Base-by-base conservation (phyloP, 2,113 vertebrate genomes). In the Pagrus major region DNA sequence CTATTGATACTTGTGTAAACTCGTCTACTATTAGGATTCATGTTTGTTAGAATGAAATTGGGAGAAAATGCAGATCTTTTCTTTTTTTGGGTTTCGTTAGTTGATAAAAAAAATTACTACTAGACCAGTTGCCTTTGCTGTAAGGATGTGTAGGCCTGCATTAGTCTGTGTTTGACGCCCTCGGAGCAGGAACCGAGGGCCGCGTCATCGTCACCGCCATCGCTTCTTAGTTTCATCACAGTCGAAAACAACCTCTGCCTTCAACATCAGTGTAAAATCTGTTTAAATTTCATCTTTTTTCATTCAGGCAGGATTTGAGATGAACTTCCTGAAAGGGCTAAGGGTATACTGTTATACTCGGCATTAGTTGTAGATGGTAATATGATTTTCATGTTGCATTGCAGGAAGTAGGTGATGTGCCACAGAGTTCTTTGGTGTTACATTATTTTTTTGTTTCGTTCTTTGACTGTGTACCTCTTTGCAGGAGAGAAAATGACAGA, bases 1-100 rank as follows among this genome's bases (percentile, higher is more conserved):
- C 90, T 92, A 88, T 86, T 91, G 91, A 92, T 87, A 84, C 86
- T 80, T 47, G 78, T 93, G 89, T 92, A 89, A 89, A 81, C 84
- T 44, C 73, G 82, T 90, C 86, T 78, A 81, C 78, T 89, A 67
- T 90, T 92, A 90, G 81, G 51, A 85, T 87, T 91, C 84, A 76
- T 87, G 71, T 90, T 89, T 73, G 83, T 89, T 93, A 87, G 88
- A 82, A 78, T 77, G 75, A 49, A 80, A 60, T 72, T 80, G 79
- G 79, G 66, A 85, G 58, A 83, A 85, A 81, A 86, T 84, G 77
- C 60, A 39, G 35, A 67, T 42, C n/a, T n/a, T n/a, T n/a, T 37
- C 23, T 39, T 54, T 15, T 75, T 64, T 85, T 75, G 58, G 44
- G 12, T 72, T 91, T 90, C 46, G 27, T 78, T 89, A 78, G 85